phyloP scores from a whole-genome alignment of 2,888 invertebrate genomes.

The Synergus laeviventris region DNA sequence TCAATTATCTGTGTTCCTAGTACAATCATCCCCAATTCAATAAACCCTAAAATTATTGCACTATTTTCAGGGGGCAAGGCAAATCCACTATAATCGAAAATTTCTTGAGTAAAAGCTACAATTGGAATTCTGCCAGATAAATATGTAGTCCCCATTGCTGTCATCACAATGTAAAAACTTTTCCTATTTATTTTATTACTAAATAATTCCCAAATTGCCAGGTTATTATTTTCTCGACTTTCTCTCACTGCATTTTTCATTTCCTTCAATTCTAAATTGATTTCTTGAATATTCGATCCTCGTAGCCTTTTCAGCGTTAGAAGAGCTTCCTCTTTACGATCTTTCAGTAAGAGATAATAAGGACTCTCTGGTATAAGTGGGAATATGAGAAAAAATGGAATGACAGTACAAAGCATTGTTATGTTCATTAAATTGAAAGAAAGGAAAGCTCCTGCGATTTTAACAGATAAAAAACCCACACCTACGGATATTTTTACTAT shows the following conservation, averaged over 20 bases:
- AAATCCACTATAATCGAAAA: slow-evolving; percentile 79
- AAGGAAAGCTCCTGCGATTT: slow-evolving; percentile 74
- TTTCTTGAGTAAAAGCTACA: slow-evolving; percentile 80
- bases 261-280: slow-evolving; percentile 51
- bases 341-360: slow-evolving; percentile 78
- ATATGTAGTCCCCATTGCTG: slow-evolving; percentile 81
- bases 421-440: slow-evolving; percentile 77
- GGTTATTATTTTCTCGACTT: not conserved
- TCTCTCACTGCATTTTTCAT: not conserved
- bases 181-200: slow-evolving; percentile 77
- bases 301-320: slow-evolving; percentile 79
- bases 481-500: slow-evolving; percentile 77
- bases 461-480: slow-evolving; percentile 71
- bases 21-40: slow-evolving; percentile 79
- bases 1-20: slow-evolving; percentile 80
- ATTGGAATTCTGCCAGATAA: slow-evolving; percentile 81
- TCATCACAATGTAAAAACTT: slow-evolving; percentile 80
- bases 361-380: slow-evolving; percentile 83
- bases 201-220: slow-evolving; percentile 73
- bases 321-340: slow-evolving; percentile 78
- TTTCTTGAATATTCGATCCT: slow-evolving; percentile 72
- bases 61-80: slow-evolving; percentile 77
- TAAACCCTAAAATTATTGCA: slow-evolving; percentile 78
- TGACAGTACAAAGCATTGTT: slow-evolving; percentile 78
- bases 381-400: slow-evolving; percentile 79